Evolutionary conservation across 1,140 invertebrate species (phyloP).

Genomic region (Latrodectus geometricus): DNA sequence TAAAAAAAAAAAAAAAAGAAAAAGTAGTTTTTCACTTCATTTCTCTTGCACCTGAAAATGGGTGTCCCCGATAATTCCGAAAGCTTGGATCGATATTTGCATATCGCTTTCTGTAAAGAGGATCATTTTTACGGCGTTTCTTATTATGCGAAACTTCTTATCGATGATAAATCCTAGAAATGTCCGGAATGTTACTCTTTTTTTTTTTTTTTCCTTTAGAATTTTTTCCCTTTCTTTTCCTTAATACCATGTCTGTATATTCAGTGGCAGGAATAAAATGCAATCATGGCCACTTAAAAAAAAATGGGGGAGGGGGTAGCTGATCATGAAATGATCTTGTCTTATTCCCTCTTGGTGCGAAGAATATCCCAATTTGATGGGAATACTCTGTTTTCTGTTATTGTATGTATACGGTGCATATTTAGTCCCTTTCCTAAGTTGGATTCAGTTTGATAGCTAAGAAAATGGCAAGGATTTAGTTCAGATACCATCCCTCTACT

Average conservation of each 20-base stretch:
- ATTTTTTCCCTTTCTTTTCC: background rate
- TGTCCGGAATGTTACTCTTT: background rate
- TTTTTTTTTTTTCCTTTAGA: background rate
- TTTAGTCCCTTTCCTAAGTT: background rate
- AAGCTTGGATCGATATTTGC: conserved; percentile 49
- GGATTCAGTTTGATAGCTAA: conserved; percentile 3
- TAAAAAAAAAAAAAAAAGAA: too few species aligned
- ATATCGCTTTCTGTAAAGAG: conserved; percentile 36
- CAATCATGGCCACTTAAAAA: conserved; percentile 16
- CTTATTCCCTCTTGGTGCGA: background rate
- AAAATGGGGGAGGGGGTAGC: too few species aligned
- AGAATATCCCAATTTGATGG: conserved; percentile 18
- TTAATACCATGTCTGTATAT: too few species aligned
- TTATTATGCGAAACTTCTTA: conserved; percentile 46
- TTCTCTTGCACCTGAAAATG: conserved; percentile 56
- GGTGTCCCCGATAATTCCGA: conserved; percentile 54
- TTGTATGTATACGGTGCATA: background rate
- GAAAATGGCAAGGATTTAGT: conserved; percentile 6
- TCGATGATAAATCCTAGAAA: conserved; percentile 44
- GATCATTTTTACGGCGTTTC: conserved; percentile 52
- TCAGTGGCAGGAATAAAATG: too few species aligned
- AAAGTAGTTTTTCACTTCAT: conserved; percentile 52
- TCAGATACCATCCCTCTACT: background rate
- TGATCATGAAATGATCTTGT: conserved; percentile 26
- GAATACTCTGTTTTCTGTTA: background rate